Conservation (phyloP, 2,797 vertebrate species). For the Zenarchopterus dispar region DNA sequence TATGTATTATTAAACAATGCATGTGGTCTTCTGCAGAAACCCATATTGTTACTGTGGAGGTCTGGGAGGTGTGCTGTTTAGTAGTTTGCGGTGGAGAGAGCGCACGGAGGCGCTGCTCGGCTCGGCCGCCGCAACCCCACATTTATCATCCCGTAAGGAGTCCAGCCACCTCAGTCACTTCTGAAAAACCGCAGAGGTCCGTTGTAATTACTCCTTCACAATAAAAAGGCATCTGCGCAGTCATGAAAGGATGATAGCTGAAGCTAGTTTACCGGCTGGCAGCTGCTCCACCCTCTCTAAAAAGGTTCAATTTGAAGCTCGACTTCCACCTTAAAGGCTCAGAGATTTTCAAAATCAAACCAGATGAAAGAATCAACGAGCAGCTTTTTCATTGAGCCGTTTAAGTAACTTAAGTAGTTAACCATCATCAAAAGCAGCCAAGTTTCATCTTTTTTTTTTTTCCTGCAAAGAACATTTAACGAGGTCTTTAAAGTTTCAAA, state of each 20-base stretch:
- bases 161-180: constrained; percentile 44
- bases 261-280: constrained; percentile 1
- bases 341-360: constrained; percentile 18
- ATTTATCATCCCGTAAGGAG: constrained; percentile 41
- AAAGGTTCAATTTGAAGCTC: constrained; percentile 7
- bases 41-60: constrained; percentile 29
- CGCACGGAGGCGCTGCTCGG: constrained; percentile 24
- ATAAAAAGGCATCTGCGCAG: background rate
- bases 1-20: constrained; percentile 77
- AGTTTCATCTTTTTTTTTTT: background rate
- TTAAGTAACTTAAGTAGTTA: constrained; percentile 22
- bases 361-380: constrained; percentile 17
- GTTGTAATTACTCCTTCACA: constrained; percentile 29
- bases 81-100: constrained; percentile 48
- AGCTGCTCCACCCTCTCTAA: constrained; percentile 2
- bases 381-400: constrained; percentile 11
- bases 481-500: constrained; percentile 16
- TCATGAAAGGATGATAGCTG: background rate
- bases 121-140: constrained; percentile 40
- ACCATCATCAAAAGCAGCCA: constrained; percentile 36
- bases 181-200: constrained; percentile 34
- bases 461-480: constrained; percentile 12
- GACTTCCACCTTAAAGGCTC: constrained; percentile 1
- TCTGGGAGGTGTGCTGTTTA: constrained; percentile 51
- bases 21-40: constrained; percentile 58